These are phyloP conservation scores for Yoshiicerus persimilis DNA, from an alignment of 1,140 invertebrate species.

Conservation along the genomic window DNA sequence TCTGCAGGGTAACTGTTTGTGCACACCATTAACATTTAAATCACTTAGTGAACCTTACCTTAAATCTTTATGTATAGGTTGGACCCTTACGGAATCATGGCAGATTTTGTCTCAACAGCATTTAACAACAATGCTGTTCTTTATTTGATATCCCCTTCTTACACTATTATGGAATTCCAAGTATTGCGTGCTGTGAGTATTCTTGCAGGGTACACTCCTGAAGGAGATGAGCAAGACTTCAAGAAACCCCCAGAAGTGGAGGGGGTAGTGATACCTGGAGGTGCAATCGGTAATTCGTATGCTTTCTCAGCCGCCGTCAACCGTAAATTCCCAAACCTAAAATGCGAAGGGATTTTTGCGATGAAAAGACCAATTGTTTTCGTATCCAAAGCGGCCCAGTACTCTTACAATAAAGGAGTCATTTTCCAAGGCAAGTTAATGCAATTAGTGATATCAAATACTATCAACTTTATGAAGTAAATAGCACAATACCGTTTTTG, in stretches of 20 bases:
- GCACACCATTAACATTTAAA: neutral
- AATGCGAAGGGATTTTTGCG: neutral
- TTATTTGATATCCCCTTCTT: constrained; percentile 1
- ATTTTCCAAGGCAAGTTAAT: neutral
- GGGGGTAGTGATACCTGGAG: constrained; percentile 25
- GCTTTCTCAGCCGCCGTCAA: neutral
- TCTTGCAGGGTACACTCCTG: constrained; percentile 2
- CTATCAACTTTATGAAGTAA: no score
- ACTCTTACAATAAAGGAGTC: constrained; percentile 2
- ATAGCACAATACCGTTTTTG: no score
- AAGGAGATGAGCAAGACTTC: no score
- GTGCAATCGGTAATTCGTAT: neutral
- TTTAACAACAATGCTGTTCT: neutral
- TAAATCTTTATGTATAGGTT: neutral
- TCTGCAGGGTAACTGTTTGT: neutral
- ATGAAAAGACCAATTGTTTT: neutral
- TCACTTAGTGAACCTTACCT: neutral
- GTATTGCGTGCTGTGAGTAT: neutral
- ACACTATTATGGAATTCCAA: constrained; percentile 19
- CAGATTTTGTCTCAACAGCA: neutral
- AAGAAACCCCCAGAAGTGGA: neutral
- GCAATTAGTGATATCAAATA: neutral
- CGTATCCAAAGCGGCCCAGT: constrained; percentile 16
- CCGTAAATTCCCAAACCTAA: neutral
- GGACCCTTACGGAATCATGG: constrained; percentile 32